Conservation (phyloP, 2,797 vertebrate genomes). For the Spea hammondii region DNA sequence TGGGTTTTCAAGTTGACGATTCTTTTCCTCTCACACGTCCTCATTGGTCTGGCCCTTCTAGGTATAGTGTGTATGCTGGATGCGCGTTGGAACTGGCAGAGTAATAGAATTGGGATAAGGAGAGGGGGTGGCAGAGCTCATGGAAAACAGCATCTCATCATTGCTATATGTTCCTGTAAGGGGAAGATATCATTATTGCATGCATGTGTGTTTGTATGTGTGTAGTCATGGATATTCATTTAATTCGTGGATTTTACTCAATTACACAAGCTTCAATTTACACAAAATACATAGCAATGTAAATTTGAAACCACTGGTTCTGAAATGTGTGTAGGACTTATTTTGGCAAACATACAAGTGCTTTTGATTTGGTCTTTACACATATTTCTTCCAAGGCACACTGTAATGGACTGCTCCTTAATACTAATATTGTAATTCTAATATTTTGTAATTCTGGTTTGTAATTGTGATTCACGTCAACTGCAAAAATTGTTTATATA, state of each 20-base stretch:
- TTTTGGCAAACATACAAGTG: no score
- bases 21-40: constrained; percentile 38
- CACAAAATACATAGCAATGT: background rate
- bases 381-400: no score
- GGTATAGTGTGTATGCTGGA: constrained; percentile 5
- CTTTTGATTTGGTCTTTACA: no score
- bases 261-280: constrained; percentile 2
- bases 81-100: background rate
- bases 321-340: background rate
- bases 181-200: background rate
- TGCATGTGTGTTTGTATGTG: background rate
- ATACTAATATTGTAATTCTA: no score
- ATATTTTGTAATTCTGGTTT: no score
- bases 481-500: no score
- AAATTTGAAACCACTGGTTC: background rate
- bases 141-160: background rate
- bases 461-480: no score
- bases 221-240: constrained; percentile 3
- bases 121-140: background rate
- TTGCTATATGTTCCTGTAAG: background rate
- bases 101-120: background rate
- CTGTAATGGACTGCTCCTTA: no score
- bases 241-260: background rate
- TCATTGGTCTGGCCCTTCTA: background rate
- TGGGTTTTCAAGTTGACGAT: constrained; percentile 18